Conservation (phyloP, 2,797 vertebrate species). For the Girardinus metallicus region DNA sequence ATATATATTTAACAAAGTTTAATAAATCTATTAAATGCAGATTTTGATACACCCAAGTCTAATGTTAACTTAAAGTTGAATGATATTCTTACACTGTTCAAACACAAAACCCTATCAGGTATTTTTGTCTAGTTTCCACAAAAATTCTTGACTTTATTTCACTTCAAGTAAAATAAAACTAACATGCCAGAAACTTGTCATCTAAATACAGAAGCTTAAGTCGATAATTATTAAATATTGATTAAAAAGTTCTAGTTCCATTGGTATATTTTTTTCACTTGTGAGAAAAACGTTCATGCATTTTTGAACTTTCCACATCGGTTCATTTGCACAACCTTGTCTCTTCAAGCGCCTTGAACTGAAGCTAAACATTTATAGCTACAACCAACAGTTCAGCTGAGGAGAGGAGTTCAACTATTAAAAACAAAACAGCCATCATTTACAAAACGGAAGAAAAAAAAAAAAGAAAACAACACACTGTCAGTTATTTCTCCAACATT, state of each 20-base stretch:
- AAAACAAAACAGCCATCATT: conserved; percentile 21
- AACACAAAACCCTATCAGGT: no score
- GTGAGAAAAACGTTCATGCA: no score
- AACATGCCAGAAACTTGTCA: no score
- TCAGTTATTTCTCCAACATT: conserved; percentile 49
- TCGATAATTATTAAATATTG: no score
- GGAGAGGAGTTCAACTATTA: conserved; percentile 43
- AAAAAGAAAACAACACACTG: conserved; percentile 26
- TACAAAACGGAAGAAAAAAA: conserved; percentile 16
- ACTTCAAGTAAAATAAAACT: no score
- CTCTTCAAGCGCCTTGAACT: conserved; percentile 18
- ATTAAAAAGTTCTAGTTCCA: no score
- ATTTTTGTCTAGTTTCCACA: no score
- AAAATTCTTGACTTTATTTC: no score
- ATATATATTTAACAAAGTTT: no score
- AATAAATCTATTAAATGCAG: not conserved
- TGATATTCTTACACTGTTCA: not conserved
- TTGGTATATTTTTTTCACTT: no score
- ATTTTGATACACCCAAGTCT: not conserved
- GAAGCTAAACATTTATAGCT: conserved; percentile 30
- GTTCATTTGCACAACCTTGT: conserved; percentile 6
- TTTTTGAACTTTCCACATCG: conserved; percentile 9
- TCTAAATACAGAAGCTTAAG: no score
- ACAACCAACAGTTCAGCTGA: conserved; percentile 35
- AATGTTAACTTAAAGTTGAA: not conserved